A percentile compares a stretch with the other conserved stretches of the same genome.
phyloP scores from a whole-genome alignment of 2,888 invertebrate species.

The Halictus ligatus region DNA sequence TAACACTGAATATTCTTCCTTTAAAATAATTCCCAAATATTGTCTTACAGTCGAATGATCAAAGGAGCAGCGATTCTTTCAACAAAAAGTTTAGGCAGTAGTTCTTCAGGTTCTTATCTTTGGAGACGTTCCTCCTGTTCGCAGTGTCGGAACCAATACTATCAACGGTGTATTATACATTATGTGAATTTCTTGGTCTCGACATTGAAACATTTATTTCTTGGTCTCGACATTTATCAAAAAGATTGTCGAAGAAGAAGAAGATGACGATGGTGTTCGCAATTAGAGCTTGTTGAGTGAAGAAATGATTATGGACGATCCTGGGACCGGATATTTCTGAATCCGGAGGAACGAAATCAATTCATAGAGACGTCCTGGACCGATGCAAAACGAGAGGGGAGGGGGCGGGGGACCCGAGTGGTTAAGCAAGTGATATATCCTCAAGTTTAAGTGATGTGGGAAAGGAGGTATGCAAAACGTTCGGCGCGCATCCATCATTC shows the following conservation, averaged over 20 bases:
- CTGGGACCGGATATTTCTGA: conserved; percentile 58
- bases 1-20: no score
- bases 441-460: conserved; percentile 77
- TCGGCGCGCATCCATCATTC: conserved; percentile 76
- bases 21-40: no score
- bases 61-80: no score
- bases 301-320: conserved; percentile 42
- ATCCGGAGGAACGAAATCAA: conserved; percentile 41
- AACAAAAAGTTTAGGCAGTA: no score
- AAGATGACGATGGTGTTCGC: background rate
- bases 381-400: conserved; percentile 5
- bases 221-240: background rate
- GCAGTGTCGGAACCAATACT: no score
- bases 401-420: conserved; percentile 2
- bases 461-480: conserved; percentile 73
- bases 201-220: background rate
- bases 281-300: conserved; percentile 6
- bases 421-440: conserved; percentile 30
- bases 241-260: background rate
- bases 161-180: no score
- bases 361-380: conserved; percentile 56
- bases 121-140: no score
- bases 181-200: background rate
- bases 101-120: no score
- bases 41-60: no score